phyloP scores from a whole-genome alignment of 2,888 invertebrate species.

The Suillia variegata region DNA sequence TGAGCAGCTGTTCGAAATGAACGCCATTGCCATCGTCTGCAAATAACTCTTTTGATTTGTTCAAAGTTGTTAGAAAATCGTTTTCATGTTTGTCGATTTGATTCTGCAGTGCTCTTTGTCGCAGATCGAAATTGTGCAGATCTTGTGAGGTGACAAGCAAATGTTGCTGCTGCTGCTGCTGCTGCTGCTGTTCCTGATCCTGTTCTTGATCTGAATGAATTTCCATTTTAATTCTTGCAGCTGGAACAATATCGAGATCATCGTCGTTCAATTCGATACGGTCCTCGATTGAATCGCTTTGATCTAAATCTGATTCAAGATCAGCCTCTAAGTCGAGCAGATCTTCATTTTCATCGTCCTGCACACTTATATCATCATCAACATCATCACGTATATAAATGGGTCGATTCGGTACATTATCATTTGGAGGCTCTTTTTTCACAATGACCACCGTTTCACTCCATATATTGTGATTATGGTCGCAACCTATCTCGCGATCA shows the following conservation, averaged over 20 bases:
- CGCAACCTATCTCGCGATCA: too few species aligned
- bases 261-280: too few species aligned
- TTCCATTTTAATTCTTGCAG: too few species aligned
- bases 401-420: too few species aligned
- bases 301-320: too few species aligned
- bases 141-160: conserved; percentile 11
- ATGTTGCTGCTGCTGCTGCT: not conserved
- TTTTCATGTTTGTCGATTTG: too few species aligned
- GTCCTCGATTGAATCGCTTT: too few species aligned
- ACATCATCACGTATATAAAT: not conserved
- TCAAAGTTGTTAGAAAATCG: too few species aligned
- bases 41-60: not conserved
- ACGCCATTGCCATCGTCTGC: conserved; percentile 3
- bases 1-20: conserved; percentile 46
- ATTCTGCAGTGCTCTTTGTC: not conserved
- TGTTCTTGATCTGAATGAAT: not conserved
- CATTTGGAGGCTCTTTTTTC: conserved; percentile 5
- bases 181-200: not conserved
- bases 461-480: conserved; percentile 12
- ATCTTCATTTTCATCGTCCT: not conserved
- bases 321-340: too few species aligned
- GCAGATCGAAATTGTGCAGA: conserved; percentile 10
- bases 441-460: conserved; percentile 21
- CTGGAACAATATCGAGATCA: too few species aligned
- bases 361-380: not conserved